A percentile compares a stretch with the other conserved stretches of the same genome.
These are phyloP conservation scores for Catharus bicknelli DNA, from an alignment of 2,113 vertebrate genomes.

Conservation along the genomic window DNA sequence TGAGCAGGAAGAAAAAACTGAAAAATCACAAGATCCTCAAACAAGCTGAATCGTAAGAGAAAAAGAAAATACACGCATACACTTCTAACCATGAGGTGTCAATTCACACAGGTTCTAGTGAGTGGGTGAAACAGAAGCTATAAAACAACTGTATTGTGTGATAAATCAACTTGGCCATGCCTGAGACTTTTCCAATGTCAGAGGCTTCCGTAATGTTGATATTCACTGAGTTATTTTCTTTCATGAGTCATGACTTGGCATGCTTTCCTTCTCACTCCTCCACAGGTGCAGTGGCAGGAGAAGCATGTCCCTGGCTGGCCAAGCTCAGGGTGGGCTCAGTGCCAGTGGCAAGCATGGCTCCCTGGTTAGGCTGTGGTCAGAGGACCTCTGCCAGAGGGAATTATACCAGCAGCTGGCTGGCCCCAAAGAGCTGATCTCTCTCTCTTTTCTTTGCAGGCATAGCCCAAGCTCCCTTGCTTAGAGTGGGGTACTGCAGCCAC, in stretches of 20 bases:
- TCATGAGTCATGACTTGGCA: background rate
- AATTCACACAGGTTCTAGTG: background rate
- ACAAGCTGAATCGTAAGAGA: background rate
- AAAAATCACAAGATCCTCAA: background rate
- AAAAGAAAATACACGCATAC: accelerated
- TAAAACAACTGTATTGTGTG: background rate
- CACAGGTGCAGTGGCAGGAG: background rate
- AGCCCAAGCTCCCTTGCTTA: background rate
- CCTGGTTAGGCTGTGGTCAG: background rate
- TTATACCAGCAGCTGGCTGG: background rate
- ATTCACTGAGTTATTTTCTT: background rate
- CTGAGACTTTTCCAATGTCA: background rate
- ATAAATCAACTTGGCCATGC: background rate
- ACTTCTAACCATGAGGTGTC: background rate
- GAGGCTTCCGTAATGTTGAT: background rate
- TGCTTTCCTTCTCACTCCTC: background rate
- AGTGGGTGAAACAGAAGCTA: background rate
- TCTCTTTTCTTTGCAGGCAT: background rate
- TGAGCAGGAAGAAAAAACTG: background rate
- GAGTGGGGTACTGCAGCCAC: background rate
- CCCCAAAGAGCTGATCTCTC: background rate
- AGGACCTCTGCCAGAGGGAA: background rate
- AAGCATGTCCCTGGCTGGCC: background rate
- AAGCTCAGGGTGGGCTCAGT: background rate
- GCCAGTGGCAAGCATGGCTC: accelerated